Evolutionary conservation across 2,888 invertebrate species (phyloP), one percentile per base, ranked within the genome.

Genomic region (Andrena haemorrhoa): DNA sequence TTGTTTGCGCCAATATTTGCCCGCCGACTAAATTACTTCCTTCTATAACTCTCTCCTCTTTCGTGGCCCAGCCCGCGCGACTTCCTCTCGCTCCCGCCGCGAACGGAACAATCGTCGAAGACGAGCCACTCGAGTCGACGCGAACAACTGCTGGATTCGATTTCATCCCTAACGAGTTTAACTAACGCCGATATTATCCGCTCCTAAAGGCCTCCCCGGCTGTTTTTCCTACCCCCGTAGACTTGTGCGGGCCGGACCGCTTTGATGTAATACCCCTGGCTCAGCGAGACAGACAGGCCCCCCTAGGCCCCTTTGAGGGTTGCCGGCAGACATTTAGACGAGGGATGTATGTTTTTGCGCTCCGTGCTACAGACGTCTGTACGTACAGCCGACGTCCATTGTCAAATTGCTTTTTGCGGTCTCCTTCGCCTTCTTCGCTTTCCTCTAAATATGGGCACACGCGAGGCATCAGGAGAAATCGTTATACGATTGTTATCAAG

Each of bases 21-120:
- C 26, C 81, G 23, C 51, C 73, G 78, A 74, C 80, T 86, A 87
- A 86, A 81, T 86, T 86, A 78, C 81, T 87, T 87, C 85, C 72
- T 78, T 70, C 74, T 69, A 78, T 75, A 78, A 84, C 82, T 84
- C 71, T 65, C 72, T 47, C 70, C 70, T 70, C 73, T 75, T 69
- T 60, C 64, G 64, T 23, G 47, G 58, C 31, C 33, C 10, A 4
- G 23, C 29, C 31, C 35, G 26, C 64, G 65, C 33, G 60, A 49
- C 60, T 82, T 72, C 65, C 64, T 81, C 65, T 31, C 56, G 23
- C 49, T 35, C 51, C 8, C 29, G 3, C 33, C 53, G 63, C 29
- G 58, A 35, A 49, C 29, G 53, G 68, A 84, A 75, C 81, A 81
- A 86, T 81, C 60, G 72, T 74, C 5, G 79, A 58, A 82, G 66